phyloP scores from a whole-genome alignment of 2,888 invertebrate species.

The Chironomus tentans region DNA sequence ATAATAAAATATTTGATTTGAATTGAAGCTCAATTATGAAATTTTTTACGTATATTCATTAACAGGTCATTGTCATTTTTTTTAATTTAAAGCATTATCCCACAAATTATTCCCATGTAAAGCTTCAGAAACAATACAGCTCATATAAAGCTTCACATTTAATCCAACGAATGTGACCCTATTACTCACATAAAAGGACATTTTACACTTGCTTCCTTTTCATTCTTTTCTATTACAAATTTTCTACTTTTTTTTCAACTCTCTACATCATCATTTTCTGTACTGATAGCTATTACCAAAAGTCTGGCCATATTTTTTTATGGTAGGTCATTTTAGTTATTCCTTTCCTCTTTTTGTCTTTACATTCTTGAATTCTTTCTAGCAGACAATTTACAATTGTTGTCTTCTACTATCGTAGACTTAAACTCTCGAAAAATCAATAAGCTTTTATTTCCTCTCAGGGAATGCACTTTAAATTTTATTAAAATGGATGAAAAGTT shows the following conservation, averaged over 20 bases:
- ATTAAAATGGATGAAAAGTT: not conserved
- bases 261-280: not conserved
- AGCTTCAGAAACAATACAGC: no score
- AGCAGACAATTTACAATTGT: not conserved
- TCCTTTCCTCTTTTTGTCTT: not conserved
- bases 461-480: not conserved
- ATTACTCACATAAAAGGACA: no score
- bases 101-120: no score
- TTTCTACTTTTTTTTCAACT: not conserved
- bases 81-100: no score
- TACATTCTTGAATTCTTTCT: not conserved
- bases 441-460: not conserved
- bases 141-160: no score
- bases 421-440: not conserved
- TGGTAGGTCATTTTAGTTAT: constrained; percentile 22
- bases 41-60: no score
- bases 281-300: not conserved
- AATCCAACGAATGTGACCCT: no score
- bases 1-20: no score
- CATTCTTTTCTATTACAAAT: no score
- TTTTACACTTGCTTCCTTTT: no score
- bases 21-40: no score
- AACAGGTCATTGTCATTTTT: no score
- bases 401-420: not conserved
- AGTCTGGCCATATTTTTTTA: constrained; percentile 8